Base-by-base conservation (phyloP, 2,888 invertebrate genomes). In the Tenthredo notha region DNA sequence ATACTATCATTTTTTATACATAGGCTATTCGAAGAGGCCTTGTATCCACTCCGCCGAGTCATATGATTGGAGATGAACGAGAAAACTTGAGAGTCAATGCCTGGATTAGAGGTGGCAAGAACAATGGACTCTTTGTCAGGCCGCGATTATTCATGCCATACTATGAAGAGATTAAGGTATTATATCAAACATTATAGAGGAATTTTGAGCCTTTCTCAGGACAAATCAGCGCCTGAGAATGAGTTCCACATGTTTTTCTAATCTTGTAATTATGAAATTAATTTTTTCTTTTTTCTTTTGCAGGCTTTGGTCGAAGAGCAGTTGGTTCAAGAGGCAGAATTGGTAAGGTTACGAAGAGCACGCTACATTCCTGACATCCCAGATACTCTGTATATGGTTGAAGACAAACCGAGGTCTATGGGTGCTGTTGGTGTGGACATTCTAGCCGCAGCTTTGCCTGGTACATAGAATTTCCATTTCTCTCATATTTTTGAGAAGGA, bases 131-230 rank as follows among this genome's bases (percentile, higher is more conserved):
- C 15, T 96, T 96, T 92, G 96, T 98, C 7, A 96, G 98, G 88
- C 98, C 99, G 82, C 95, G 99, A 72, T 96, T 98, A 87, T 99
- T 98, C 94, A 97, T 98, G 95, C 98, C 99, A 61, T 98, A 98
- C 93, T 97, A 98, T 90, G 98, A 99, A 92, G 99, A 98, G 94
- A 96, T 98, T 15, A 98, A 98, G 95, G 97, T 97, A 89, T 85
- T 54, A 40, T 40, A n/a, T 67, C 9, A 18, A 40, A 80, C 10
- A 58, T 61, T 25, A 5, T 12, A 18, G 1, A 50, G 47, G 10
- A 54, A 77, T 50, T 21, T 80, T 12, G 4, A 37, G 37, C 29
- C 37, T 37, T 21, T 43, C 2, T 67, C 21, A 37, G 9, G 25
- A 50, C 29, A 12, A 50, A 50, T 5, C 7, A 18, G 9, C 33